Conservation (phyloP, 2,797 vertebrate species). For the Brachyalestes nurse region DNA sequence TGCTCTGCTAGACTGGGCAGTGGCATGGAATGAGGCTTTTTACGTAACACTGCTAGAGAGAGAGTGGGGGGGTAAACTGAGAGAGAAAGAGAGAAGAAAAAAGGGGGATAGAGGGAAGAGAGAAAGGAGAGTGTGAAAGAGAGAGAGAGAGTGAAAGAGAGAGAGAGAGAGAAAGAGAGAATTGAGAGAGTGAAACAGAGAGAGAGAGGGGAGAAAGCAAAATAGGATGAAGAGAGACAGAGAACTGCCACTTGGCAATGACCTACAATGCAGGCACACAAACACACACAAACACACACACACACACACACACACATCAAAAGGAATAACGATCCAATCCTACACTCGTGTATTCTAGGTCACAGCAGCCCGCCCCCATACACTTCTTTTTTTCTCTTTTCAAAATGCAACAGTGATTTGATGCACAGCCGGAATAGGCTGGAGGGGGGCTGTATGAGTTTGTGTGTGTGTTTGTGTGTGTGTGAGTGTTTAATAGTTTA, state of each 20-base stretch:
- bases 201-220: not conserved
- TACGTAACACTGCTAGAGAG: constrained; percentile 38
- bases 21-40: constrained; percentile 41
- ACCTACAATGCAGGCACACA: constrained; percentile 58
- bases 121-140: too few relatives aligned
- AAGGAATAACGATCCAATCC: constrained; percentile 60
- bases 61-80: constrained; percentile 1
- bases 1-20: not conserved
- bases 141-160: not conserved
- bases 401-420: constrained; percentile 54
- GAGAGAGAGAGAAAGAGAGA: not conserved
- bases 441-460: constrained; percentile 31
- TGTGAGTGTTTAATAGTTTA: not conserved
- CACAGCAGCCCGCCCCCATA: constrained; percentile 54
- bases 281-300: constrained; percentile 55
- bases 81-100: constrained; percentile 15
- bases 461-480: constrained; percentile 19
- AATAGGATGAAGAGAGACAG: constrained; percentile 23
- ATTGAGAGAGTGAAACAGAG: not conserved
- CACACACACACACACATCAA: constrained; percentile 58
- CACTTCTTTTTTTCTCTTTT: constrained; percentile 37
- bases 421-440: constrained; percentile 40
- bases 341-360: constrained; percentile 59
- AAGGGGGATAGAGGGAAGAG: not conserved
- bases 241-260: constrained; percentile 56